phyloP scores from a whole-genome alignment of 1,140 invertebrate species.

The Drosophila pectinifera region DNA sequence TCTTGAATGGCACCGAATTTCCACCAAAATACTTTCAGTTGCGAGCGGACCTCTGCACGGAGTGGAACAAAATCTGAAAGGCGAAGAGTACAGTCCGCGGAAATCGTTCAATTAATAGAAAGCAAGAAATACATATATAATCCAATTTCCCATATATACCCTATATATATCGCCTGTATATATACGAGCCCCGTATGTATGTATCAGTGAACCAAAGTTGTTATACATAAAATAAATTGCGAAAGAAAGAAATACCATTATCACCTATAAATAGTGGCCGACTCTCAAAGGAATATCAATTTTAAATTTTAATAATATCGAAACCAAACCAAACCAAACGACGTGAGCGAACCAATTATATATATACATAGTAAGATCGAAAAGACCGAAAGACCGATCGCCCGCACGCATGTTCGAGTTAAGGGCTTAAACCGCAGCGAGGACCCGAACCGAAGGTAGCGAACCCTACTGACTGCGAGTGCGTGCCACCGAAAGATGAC shows the following conservation, averaged over 20 bases:
- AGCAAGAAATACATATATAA: conserved; percentile 64
- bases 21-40: conserved; percentile 80
- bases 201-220: conserved; percentile 75
- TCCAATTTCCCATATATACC: conserved; percentile 72
- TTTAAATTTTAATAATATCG: conserved; percentile 72
- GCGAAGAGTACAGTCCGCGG: conserved; percentile 83
- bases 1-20: conserved; percentile 58
- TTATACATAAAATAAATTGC: conserved; percentile 64
- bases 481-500: conserved; percentile 69
- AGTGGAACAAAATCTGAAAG: conserved; percentile 84
- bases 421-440: conserved; percentile 49
- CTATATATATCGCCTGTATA: conserved; percentile 67
- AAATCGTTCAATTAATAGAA: conserved; percentile 82
- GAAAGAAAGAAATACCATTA: conserved; percentile 76
- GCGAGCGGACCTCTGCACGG: conserved; percentile 85
- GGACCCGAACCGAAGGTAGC: conserved; percentile 36
- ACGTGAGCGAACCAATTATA: conserved; percentile 51
- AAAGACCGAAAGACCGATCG: conserved; percentile 25
- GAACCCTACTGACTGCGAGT: conserved; percentile 38
- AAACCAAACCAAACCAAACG: conserved; percentile 59
- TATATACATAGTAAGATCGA: conserved; percentile 20
- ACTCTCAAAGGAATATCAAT: conserved; percentile 70
- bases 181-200: conserved; percentile 70
- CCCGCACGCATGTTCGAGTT: conserved; percentile 71
- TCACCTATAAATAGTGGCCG: conserved; percentile 81